phyloP scores from a whole-genome alignment of 2,797 vertebrate genomes.

The Echiichthys vipera region DNA sequence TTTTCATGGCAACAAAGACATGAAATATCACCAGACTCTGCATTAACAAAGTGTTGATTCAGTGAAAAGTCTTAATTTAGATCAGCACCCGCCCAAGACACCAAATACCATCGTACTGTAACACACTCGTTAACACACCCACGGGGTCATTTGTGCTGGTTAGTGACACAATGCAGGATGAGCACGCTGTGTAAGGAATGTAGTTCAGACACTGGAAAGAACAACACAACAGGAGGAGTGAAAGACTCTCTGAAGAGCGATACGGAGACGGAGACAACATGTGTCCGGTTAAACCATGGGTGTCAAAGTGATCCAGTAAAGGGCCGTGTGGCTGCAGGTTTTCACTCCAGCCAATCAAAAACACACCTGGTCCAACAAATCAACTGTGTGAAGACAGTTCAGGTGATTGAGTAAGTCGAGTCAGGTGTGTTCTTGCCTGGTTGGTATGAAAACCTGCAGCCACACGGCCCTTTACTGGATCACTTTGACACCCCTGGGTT shows the following conservation, averaged over 20 bases:
- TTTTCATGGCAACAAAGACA: neutral
- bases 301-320: too few relatives aligned
- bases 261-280: neutral
- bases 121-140: constrained; percentile 37
- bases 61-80: constrained; percentile 43
- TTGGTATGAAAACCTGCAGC: too few relatives aligned
- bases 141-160: constrained; percentile 27
- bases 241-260: constrained; percentile 6
- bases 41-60: neutral
- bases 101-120: constrained; percentile 45
- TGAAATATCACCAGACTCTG: neutral
- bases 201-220: constrained; percentile 28
- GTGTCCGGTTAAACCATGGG: too few relatives aligned
- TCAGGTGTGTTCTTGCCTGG: too few relatives aligned
- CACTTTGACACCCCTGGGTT: too few relatives aligned
- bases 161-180: constrained; percentile 39
- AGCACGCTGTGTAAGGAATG: constrained; percentile 50
- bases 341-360: too few relatives aligned
- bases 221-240: constrained; percentile 24
- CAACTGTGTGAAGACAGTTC: too few relatives aligned
- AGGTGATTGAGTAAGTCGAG: too few relatives aligned
- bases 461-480: too few relatives aligned
- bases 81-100: constrained; percentile 29
- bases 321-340: too few relatives aligned
- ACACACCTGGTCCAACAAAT: too few relatives aligned